These are phyloP conservation scores for Tachina grossa DNA, from an alignment of 2,888 invertebrate genomes.

Conservation along the genomic window DNA sequence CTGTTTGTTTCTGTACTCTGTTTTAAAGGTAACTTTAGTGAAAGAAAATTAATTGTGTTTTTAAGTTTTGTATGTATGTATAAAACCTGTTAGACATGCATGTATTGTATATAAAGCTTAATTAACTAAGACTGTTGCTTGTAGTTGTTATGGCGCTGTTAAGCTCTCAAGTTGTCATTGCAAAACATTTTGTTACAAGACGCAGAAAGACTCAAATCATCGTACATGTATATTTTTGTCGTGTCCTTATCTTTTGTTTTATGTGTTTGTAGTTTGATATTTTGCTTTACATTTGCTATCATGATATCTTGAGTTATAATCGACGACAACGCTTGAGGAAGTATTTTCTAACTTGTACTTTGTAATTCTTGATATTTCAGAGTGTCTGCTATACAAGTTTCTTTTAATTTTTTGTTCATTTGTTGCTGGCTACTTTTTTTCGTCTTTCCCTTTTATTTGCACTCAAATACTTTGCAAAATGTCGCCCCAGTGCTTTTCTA, in stretches of 20 bases:
- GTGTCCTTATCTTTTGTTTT: background rate
- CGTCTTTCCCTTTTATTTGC: background rate
- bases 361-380: background rate
- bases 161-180: slow-evolving; percentile 17
- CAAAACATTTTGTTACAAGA: slow-evolving; percentile 7
- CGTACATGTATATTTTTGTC: background rate
- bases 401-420: background rate
- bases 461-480: background rate
- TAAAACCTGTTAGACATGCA: too few relatives aligned
- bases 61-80: too few relatives aligned
- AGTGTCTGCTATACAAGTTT: background rate
- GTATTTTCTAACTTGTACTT: background rate
- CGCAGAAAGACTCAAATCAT: background rate
- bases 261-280: background rate
- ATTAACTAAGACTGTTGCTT: too few relatives aligned
- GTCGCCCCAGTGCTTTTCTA: background rate
- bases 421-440: slow-evolving; percentile 17
- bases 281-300: background rate
- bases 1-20: too few relatives aligned
- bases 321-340: background rate
- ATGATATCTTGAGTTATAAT: background rate
- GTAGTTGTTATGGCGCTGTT: background rate
- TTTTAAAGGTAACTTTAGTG: too few relatives aligned
- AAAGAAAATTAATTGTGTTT: too few relatives aligned
- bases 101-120: too few relatives aligned